Percentiles rank a stretch among this genome's conserved stretches.
phyloP scores from a whole-genome alignment of 2,113 vertebrate genomes.

The Solenodon paradoxus region DNA sequence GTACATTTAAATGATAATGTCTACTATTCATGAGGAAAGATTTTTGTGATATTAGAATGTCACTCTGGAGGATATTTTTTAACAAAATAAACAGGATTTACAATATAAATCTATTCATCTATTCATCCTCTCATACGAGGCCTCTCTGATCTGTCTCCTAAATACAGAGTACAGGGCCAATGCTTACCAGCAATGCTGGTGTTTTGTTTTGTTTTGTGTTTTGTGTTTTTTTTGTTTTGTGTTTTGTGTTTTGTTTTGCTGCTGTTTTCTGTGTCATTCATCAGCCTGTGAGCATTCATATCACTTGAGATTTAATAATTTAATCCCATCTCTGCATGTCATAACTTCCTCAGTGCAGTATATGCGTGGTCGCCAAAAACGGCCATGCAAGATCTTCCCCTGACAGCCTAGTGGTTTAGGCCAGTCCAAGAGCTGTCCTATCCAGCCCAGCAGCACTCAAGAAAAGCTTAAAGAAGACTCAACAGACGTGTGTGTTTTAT shows the following conservation, averaged over 20 bases:
- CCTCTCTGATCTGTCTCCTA: not conserved
- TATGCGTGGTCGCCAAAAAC: not conserved
- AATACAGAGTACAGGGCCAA: not conserved
- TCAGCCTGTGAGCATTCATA: not conserved
- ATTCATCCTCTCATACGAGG: not conserved
- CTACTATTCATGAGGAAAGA: slow-evolving; percentile 4
- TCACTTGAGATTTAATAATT: not conserved
- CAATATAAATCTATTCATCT: not conserved
- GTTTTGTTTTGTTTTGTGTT: no score
- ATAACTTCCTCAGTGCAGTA: not conserved
- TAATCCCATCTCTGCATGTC: not conserved
- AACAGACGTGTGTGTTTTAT: not conserved
- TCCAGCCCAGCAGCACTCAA: not conserved
- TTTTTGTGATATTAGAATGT: not conserved
- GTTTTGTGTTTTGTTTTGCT: no score
- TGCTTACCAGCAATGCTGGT: no score
- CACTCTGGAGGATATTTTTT: not conserved
- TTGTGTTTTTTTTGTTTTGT: no score
- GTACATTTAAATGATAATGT: slow-evolving; percentile 51
- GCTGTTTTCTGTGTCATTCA: not conserved
- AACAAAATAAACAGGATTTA: not conserved
- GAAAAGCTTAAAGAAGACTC: not conserved
- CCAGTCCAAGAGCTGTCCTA: not conserved
- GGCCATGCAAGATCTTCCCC: not conserved
- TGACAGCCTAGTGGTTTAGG: not conserved